Percentiles rank a stretch among this genome's conserved stretches.
These are phyloP conservation scores for Stigmatopora nigra DNA, from an alignment of 2,113 vertebrate species.

Conservation along the genomic window DNA sequence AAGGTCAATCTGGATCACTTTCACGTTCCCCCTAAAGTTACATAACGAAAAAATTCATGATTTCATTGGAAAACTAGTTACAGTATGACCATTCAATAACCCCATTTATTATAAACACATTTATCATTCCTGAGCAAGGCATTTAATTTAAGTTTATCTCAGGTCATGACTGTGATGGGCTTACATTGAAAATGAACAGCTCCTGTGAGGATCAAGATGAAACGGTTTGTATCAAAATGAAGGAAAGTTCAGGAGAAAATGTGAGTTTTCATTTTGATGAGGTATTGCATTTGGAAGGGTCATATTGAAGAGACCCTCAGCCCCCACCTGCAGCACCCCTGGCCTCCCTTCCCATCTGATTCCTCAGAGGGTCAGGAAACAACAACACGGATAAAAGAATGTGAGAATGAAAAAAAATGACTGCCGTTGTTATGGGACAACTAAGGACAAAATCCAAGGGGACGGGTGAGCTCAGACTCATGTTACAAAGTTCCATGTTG, in stretches of 20 bases:
- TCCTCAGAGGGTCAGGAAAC: slow-evolving; percentile 46
- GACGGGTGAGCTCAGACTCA: slow-evolving; percentile 46
- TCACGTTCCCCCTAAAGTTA: not conserved
- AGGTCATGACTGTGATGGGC: slow-evolving; percentile 21
- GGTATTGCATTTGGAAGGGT: slow-evolving; percentile 45
- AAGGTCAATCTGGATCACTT: slow-evolving; percentile 6
- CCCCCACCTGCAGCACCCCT: slow-evolving; percentile 25
- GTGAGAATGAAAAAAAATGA: slow-evolving; percentile 19
- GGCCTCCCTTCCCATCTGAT: slow-evolving; percentile 29
- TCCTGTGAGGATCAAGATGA: slow-evolving; percentile 14
- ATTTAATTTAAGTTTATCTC: slow-evolving; percentile 21
- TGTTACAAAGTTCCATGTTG: slow-evolving; percentile 45
- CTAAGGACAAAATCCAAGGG: slow-evolving; percentile 42
- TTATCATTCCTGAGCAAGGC: slow-evolving; percentile 38
- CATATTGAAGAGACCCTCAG: slow-evolving; percentile 14
- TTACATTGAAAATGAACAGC: slow-evolving; percentile 21
- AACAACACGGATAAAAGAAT: slow-evolving; percentile 39
- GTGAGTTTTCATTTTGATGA: slow-evolving; percentile 51
- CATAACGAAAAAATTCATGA: not conserved
- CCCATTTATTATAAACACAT: slow-evolving; percentile 34
- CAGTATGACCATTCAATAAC: slow-evolving; percentile 28
- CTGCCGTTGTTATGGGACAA: slow-evolving; percentile 40
- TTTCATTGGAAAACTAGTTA: slow-evolving; percentile 6
- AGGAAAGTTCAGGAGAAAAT: slow-evolving; percentile 33
- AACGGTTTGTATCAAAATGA: slow-evolving; percentile 1